Conservation (phyloP, 2,113 vertebrate genomes). For the Pantherophis guttatus region DNA sequence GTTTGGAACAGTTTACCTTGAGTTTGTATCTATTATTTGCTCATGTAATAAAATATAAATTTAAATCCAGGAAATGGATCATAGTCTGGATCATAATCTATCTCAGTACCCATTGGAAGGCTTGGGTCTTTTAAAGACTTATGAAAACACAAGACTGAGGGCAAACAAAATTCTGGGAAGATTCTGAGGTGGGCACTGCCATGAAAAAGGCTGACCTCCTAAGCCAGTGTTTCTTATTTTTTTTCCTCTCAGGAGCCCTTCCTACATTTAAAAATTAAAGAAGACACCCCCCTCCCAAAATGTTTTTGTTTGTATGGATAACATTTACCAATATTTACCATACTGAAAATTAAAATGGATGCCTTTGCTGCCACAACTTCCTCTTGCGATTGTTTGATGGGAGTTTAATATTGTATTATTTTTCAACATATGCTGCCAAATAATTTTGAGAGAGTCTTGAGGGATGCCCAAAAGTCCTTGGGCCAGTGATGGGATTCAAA, state of each 20-base stretch:
- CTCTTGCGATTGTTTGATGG: not conserved
- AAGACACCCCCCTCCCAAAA: not conserved
- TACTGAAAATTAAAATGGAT: not conserved
- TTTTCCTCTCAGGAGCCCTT: not conserved
- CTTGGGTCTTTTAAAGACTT: not conserved
- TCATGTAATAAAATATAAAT: not conserved
- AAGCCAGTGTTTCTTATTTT: not conserved
- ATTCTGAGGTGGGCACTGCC: not conserved
- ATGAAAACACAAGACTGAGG: not conserved
- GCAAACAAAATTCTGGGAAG: not conserved
- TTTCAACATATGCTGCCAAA: not conserved
- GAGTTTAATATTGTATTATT: not conserved
- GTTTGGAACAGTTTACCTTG: no score
- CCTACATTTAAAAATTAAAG: not conserved
- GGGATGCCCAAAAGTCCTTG: no score
- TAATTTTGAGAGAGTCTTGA: not conserved
- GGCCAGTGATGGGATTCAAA: no score
- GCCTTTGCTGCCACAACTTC: not conserved
- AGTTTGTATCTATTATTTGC: no score
- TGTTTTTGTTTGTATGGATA: not conserved
- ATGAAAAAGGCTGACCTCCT: not conserved
- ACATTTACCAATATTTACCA: not conserved
- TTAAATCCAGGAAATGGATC: not conserved
- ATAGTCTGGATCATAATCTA: not conserved
- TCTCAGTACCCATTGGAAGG: not conserved